Conservation (phyloP, 2,888 invertebrate species). For the Acanthosepion lycidas region DNA sequence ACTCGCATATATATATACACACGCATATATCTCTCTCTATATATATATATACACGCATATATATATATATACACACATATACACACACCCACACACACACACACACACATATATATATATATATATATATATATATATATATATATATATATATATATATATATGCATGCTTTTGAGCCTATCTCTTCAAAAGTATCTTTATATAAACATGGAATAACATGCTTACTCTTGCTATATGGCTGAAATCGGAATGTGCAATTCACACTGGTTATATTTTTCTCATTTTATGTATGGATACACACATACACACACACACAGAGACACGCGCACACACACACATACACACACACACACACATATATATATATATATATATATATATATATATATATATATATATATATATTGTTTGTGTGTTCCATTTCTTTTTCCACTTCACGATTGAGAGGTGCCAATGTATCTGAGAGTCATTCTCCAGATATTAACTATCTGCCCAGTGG, state of each 20-base stretch:
- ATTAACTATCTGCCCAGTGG: background rate
- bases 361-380: background rate
- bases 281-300: background rate
- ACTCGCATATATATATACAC: no score
- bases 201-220: background rate
- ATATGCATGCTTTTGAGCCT: no score
- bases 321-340: background rate
- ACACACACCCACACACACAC: no score
- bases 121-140: no score
- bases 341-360: background rate
- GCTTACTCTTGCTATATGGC: background rate
- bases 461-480: background rate
- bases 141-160: no score
- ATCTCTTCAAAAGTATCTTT: no score
- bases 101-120: no score
- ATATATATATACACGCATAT: no score
- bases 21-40: no score
- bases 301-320: background rate
- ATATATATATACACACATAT: no score
- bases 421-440: background rate
- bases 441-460: constrained; percentile 5
- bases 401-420: background rate
- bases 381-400: background rate
- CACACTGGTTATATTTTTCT: no score
- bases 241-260: no score